Percentiles rank a stretch among this genome's conserved stretches.
Evolutionary conservation across 2,113 vertebrate species (phyloP).

Genomic region (Nesoenas mayeri): DNA sequence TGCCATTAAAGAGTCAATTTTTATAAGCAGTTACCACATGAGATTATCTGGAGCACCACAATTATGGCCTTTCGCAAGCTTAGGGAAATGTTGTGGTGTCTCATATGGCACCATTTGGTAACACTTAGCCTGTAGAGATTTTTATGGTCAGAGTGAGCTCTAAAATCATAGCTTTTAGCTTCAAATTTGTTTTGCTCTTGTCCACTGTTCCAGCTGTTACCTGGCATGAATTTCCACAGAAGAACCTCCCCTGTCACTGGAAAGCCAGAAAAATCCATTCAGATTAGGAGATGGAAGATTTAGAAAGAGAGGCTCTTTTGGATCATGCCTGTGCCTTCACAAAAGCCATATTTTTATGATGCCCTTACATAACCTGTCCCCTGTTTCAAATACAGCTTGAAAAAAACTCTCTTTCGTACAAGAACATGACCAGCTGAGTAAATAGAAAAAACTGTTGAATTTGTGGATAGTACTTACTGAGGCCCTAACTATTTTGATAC

Average conservation of each 20-base stretch:
- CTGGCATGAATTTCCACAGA: background rate
- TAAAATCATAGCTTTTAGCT: conserved; percentile 15
- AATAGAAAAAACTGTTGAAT: conserved; percentile 63
- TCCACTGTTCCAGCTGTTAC: background rate
- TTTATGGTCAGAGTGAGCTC: conserved; percentile 12
- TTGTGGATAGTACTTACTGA: conserved; percentile 32
- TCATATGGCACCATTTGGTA: conserved; percentile 60
- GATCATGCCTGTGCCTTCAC: conserved; percentile 34
- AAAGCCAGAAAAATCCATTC: conserved; percentile 28
- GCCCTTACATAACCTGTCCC: conserved; percentile 62
- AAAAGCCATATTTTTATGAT: conserved; percentile 22
- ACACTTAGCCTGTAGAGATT: conserved; percentile 42
- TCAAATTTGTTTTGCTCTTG: background rate
- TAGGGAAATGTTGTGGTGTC: conserved; percentile 55
- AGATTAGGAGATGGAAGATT: conserved; percentile 50
- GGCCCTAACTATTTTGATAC: conserved; percentile 53
- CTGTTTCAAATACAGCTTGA: conserved; percentile 26
- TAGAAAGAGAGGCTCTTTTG: conserved; percentile 35
- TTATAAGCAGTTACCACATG: conserved; percentile 18
- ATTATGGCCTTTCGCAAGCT: conserved; percentile 50
- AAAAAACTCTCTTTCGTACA: background rate
- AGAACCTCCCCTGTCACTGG: background rate
- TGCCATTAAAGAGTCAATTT: conserved; percentile 40
- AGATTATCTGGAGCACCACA: conserved; percentile 43
- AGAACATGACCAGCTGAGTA: conserved; percentile 66